phyloP scores from a whole-genome alignment of 2,113 vertebrate species.

The Ictalurus punctatus region DNA sequence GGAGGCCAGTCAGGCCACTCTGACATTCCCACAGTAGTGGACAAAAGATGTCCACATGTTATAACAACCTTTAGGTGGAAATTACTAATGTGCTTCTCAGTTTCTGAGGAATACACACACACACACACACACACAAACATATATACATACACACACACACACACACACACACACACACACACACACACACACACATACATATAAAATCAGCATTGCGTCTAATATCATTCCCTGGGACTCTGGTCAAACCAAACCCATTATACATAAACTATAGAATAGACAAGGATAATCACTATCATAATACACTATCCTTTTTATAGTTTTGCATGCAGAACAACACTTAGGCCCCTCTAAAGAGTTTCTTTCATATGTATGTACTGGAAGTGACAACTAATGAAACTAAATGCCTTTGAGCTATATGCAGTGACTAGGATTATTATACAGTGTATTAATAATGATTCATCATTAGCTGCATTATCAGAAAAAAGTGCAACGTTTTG shows the following conservation, averaged over 20 bases:
- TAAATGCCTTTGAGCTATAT: neutral
- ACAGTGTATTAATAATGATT: neutral
- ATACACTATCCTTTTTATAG: neutral
- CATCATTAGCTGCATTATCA: neutral
- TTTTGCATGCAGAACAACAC: neutral
- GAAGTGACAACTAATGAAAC: neutral
- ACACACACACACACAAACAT: too few species aligned
- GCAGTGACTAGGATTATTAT: neutral
- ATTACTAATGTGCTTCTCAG: too few species aligned
- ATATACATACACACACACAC: too few species aligned
- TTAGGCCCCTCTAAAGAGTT: neutral
- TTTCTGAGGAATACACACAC: neutral
- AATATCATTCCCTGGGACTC: neutral
- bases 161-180: too few species aligned
- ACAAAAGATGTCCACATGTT: too few species aligned
- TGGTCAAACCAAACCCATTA: neutral
- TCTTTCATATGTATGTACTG: neutral
- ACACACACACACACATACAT: too few species aligned
- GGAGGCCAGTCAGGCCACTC: too few species aligned
- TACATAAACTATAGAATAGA: neutral
- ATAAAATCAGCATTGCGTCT: neutral
- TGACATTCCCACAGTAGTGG: too few species aligned
- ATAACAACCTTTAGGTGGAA: too few species aligned
- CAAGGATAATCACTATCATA: neutral
- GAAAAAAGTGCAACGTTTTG: neutral